These are phyloP conservation scores for Epizoanthus fatuus DNA, from an alignment of 92 coral and sea anemone genomes.

Conservation along the genomic window DNA sequence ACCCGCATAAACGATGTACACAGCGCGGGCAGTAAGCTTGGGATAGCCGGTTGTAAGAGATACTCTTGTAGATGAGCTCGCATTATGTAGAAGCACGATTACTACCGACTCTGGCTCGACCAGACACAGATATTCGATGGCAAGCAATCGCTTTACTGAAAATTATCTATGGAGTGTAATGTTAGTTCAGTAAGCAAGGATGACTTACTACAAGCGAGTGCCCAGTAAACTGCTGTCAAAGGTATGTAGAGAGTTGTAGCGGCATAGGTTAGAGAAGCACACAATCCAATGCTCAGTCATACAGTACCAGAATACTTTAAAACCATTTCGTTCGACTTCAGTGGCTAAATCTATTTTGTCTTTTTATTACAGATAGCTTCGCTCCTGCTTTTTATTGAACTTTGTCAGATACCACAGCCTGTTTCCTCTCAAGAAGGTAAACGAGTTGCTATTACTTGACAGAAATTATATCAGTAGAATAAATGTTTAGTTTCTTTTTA, in stretches of 20 bases:
- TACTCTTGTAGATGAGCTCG: conserved; percentile 11
- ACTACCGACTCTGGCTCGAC: neutral
- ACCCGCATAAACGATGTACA: conserved; percentile 63
- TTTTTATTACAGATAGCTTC: conserved; percentile 31
- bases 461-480: neutral
- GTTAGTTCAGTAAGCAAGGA: neutral
- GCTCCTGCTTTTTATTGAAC: conserved; percentile 30
- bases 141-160: conserved; percentile 2
- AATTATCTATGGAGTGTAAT: conserved; percentile 7
- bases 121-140: neutral
- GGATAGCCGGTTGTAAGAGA: conserved; percentile 27
- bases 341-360: neutral
- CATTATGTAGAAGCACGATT: neutral
- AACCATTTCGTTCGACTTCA: neutral
- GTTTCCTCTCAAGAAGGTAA: conserved; percentile 38
- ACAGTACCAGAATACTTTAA: neutral
- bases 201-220: neutral
- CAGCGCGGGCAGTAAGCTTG: conserved; percentile 23
- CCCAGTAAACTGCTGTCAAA: neutral
- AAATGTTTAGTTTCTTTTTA: neutral
- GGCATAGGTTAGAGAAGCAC: neutral
- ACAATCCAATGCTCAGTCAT: neutral
- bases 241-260: neutral
- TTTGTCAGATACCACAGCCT: conserved; percentile 30
- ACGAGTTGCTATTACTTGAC: neutral